These are phyloP conservation scores for Ammodytes dubius DNA, from an alignment of 2,113 vertebrate species.

Conservation along the genomic window DNA sequence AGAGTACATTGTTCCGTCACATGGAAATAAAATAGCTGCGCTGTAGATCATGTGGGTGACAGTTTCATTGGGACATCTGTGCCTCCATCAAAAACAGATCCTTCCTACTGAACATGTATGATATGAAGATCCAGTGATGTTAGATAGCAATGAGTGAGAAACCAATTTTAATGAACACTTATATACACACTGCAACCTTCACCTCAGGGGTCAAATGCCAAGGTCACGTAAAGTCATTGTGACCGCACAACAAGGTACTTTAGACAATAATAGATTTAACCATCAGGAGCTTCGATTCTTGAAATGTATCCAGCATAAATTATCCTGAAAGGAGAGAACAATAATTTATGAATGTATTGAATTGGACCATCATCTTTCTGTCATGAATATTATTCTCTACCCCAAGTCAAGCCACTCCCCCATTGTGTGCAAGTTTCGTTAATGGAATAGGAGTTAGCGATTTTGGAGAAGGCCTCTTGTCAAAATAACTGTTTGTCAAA, in stretches of 20 bases:
- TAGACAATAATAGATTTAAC: not conserved
- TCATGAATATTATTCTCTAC: not conserved
- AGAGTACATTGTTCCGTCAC: constrained; percentile 31
- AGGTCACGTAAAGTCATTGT: constrained; percentile 5
- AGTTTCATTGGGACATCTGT: constrained; percentile 31
- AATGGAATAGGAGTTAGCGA: too few relatives aligned
- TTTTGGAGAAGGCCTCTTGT: too few relatives aligned
- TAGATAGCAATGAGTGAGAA: not conserved
- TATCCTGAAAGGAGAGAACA: not conserved
- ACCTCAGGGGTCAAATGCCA: not conserved
- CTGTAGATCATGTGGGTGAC: constrained; percentile 29
- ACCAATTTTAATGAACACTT: not conserved
- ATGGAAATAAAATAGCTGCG: constrained; percentile 25
- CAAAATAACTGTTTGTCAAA: too few relatives aligned
- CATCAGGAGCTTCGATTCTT: not conserved
- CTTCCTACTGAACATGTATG: not conserved
- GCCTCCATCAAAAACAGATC: not conserved
- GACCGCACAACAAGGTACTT: not conserved
- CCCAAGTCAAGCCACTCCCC: too few relatives aligned
- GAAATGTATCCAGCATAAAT: not conserved
- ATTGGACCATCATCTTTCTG: not conserved
- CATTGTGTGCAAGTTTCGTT: too few relatives aligned
- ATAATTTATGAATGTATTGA: not conserved
- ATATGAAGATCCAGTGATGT: not conserved
- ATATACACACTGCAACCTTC: constrained; percentile 28